A percentile compares a stretch with the other conserved stretches of the same genome.
phyloP scores from a whole-genome alignment of 2,797 vertebrate species.

The Limosa lapponica region DNA sequence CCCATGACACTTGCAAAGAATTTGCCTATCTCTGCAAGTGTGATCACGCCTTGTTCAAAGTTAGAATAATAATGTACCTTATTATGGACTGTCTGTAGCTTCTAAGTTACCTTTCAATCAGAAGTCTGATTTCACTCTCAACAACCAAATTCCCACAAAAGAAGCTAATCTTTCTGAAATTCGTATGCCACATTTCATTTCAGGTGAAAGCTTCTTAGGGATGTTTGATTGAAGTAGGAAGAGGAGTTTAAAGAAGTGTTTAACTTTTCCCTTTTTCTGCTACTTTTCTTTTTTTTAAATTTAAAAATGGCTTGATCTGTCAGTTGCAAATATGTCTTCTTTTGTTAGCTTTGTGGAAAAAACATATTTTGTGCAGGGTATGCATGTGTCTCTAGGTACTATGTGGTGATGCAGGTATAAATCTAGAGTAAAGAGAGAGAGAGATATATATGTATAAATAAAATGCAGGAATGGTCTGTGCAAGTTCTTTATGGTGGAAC shows the following conservation, averaged over 20 bases:
- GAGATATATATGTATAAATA: neutral
- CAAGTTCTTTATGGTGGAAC: neutral
- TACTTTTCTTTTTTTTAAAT: neutral
- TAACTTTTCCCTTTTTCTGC: neutral
- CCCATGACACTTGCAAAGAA: neutral
- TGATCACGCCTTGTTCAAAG: neutral
- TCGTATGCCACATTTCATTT: neutral
- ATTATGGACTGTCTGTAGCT: neutral
- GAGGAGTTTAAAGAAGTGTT: neutral
- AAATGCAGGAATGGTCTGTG: neutral
- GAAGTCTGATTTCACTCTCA: neutral
- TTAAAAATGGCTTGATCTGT: neutral
- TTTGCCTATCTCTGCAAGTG: neutral
- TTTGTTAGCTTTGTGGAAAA: neutral
- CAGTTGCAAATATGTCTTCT: neutral
- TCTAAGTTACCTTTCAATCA: conserved; percentile 37
- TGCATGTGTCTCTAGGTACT: neutral
- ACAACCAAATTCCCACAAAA: neutral
- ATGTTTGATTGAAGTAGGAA: neutral
- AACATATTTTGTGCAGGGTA: accelerated
- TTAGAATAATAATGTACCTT: neutral
- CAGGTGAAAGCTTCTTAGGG: neutral
- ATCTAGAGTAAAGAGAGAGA: neutral
- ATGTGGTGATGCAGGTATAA: neutral
- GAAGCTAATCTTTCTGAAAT: conserved; percentile 14